A percentile compares a stretch with the other conserved stretches of the same genome.
Conservation (phyloP, 2,113 vertebrate species). For the Odobenus rosmarus region DNA sequence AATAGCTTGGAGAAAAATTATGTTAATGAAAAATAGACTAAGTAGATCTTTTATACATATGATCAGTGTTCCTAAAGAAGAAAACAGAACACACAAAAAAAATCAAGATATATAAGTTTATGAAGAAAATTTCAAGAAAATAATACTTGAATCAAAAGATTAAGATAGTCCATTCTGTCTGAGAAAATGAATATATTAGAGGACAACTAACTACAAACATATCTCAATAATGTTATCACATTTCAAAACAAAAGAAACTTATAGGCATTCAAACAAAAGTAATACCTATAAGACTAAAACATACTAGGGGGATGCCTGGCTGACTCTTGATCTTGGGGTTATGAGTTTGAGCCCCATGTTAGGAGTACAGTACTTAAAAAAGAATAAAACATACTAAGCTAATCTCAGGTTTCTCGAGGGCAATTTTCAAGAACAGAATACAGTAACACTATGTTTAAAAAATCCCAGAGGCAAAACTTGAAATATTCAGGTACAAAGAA, state of each 20-base stretch:
- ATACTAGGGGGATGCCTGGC: neutral
- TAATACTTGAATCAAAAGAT: neutral
- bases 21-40: neutral
- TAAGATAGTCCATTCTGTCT: neutral
- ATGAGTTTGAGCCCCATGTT: neutral
- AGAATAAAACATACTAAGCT: neutral
- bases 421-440: neutral
- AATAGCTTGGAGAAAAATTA: neutral
- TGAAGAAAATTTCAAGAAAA: constrained; percentile 43
- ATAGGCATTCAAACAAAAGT: neutral
- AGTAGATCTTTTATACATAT: neutral
- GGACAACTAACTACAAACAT: neutral
- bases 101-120: neutral
- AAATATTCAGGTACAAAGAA: neutral
- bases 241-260: neutral
- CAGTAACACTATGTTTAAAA: neutral
- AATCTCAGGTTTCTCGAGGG: neutral
- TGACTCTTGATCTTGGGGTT: neutral
- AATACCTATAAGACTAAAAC: neutral
- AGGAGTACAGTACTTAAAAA: neutral
- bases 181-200: constrained; percentile 22
- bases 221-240: neutral
- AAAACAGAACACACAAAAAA: neutral
- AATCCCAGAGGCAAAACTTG: neutral
- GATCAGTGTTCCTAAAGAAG: neutral